Percentiles rank a stretch among this genome's conserved stretches.
These are phyloP conservation scores for Xestia ashworthii DNA, from an alignment of 2,888 invertebrate genomes.

Conservation along the genomic window DNA sequence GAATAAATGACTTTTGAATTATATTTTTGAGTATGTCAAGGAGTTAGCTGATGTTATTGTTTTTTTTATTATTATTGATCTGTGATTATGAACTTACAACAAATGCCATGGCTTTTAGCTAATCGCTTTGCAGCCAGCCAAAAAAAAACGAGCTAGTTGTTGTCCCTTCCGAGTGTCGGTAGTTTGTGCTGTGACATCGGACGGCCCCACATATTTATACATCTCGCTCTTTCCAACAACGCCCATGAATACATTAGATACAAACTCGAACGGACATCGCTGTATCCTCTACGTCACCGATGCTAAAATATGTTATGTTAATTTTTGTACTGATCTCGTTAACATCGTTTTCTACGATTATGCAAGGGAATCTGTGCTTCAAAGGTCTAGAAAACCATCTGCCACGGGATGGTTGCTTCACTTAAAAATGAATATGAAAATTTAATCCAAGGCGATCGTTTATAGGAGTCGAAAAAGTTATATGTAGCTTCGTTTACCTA, in stretches of 20 bases:
- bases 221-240: conserved; percentile 80
- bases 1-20: too few species aligned
- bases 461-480: conserved; percentile 12
- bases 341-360: conserved; percentile 68
- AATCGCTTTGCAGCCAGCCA: conserved; percentile 87
- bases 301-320: conserved; percentile 71
- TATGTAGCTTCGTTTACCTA: conserved; percentile 16
- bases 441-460: conserved; percentile 45
- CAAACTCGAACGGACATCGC: conserved; percentile 74
- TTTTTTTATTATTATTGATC: conserved; percentile 18
- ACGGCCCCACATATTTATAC: conserved; percentile 87
- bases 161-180: conserved; percentile 83
- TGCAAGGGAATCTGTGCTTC: conserved; percentile 63
- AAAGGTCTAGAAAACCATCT: conserved; percentile 53
- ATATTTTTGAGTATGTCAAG: conserved; percentile 1
- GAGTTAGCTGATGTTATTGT: not conserved
- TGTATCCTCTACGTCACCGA: conserved; percentile 71
- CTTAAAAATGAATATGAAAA: conserved; percentile 42
- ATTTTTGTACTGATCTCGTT: conserved; percentile 65
- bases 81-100: conserved; percentile 82
- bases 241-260: conserved; percentile 82
- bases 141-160: conserved; percentile 79
- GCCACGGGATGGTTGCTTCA: conserved; percentile 51
- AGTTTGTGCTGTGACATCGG: conserved; percentile 83
- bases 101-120: conserved; percentile 90